Percentiles rank a stretch among this genome's conserved stretches.
Conservation (phyloP, 2,888 invertebrate species). For the Ariolimax columbianus region DNA sequence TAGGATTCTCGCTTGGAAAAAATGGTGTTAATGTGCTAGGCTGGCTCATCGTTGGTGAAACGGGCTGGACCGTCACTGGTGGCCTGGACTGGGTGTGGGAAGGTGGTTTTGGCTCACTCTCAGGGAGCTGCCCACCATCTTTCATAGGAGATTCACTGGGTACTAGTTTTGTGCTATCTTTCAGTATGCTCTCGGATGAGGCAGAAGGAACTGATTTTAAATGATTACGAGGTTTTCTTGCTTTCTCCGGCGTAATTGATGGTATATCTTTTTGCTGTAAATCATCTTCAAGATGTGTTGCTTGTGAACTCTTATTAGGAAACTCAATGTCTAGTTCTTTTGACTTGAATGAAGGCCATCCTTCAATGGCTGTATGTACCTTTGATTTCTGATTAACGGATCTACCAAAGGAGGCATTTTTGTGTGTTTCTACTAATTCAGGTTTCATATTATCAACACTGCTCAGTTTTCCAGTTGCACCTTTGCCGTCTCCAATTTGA, state of each 20-base stretch:
- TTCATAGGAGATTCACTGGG: constrained; percentile 90
- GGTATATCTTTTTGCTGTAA: not conserved
- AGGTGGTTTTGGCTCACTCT: not conserved
- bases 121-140: constrained; percentile 79
- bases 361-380: not conserved
- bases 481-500: constrained; percentile 51
- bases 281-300: not conserved
- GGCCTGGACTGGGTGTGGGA: not conserved
- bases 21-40: not conserved
- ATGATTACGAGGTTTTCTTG: constrained; percentile 40
- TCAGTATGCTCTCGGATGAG: not conserved
- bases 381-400: not conserved
- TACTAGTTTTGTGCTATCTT: not conserved
- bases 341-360: not conserved
- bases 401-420: not conserved
- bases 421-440: not conserved
- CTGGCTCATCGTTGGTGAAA: not conserved
- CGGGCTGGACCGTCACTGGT: not conserved
- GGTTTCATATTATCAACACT: constrained; percentile 19
- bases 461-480: constrained; percentile 42
- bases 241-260: constrained; percentile 23
- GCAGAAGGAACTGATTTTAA: not conserved
- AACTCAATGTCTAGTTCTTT: constrained; percentile 52
- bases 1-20: constrained; percentile 84
- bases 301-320: constrained; percentile 58